phyloP scores from a whole-genome alignment of 2,888 invertebrate genomes.

The Agriotes lineatus region DNA sequence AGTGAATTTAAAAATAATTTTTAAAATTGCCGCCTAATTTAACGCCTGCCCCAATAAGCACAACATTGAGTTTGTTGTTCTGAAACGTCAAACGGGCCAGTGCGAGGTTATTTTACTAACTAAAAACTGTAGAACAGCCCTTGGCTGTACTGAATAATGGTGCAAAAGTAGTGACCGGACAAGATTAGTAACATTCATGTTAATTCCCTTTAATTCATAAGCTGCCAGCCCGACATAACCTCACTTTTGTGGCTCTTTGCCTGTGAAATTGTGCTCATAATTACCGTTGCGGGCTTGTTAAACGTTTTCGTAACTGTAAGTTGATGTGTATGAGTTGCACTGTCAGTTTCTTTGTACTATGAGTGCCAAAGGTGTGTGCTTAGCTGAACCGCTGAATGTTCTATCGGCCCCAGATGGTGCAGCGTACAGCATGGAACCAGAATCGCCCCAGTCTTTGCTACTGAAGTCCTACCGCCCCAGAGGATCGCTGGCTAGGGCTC shows the following conservation, averaged over 20 bases:
- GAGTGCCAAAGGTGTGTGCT: slow-evolving; percentile 9
- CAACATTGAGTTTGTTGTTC: no score
- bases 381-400: background rate
- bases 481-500: slow-evolving; percentile 77
- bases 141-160: background rate
- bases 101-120: no score
- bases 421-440: background rate
- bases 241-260: background rate
- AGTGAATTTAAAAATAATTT: no score
- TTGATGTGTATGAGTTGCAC: background rate
- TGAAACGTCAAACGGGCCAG: background rate
- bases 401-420: background rate
- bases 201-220: no score
- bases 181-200: no score
- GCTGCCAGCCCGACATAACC: background rate
- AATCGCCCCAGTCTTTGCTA: slow-evolving; percentile 23
- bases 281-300: no score
- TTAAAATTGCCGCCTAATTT: background rate
- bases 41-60: background rate
- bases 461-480: slow-evolving; percentile 72
- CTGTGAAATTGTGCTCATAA: background rate
- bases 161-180: background rate
- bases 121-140: background rate
- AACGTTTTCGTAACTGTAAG: no score
- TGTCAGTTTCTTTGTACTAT: background rate